Base-by-base conservation (phyloP, 2,888 invertebrate species). In the Pandemis heparana region DNA sequence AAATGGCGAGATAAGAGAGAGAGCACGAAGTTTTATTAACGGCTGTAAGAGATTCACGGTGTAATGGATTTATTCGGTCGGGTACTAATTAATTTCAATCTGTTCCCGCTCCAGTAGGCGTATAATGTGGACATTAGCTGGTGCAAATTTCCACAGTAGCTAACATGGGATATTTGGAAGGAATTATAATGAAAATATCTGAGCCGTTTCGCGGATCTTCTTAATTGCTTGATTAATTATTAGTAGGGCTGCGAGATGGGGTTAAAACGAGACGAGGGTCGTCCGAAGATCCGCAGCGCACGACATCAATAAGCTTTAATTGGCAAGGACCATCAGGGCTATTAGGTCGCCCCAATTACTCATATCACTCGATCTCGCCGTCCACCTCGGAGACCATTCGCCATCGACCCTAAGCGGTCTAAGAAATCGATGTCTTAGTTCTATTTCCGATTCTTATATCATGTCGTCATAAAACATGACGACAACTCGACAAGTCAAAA, bases 151-250 rank as follows among this genome's bases (percentile, higher is more conserved):
- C 74, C 74, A 53, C 77, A 62, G 60, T 59, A 51, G 69, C 65
- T 73, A 78, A 77, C 75, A 76, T 77, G 74, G 78, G 78, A 77
- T 78, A 76, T 78, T 78, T 79, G 76, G 75, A 70, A 66, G 70
- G 77, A 81, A 79, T 85, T 81, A 83, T 83, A 80, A 82, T 79
- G 83, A 88, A 90, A 89, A 88, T 87, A 88, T 87, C 83, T 81
- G 76, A 79, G 80, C 77, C 79, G 81, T 82, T 81, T 75, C 79
- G 81, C 78, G 82, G 83, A 87, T 88, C 84, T 88, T 84, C 82
- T 86, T 91, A 93, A 94, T 93, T 92, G 91, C 87, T 90, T 93
- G 92, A 92, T 93, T 91, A 93, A 94, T 93, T 92, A 93, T 94
- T 92, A 92, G 87, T 85, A 81, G 82, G 85, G 86, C 85, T 85